Evolutionary conservation across 2,888 invertebrate genomes (phyloP).

Genomic region (Yponomeuta sedellus): DNA sequence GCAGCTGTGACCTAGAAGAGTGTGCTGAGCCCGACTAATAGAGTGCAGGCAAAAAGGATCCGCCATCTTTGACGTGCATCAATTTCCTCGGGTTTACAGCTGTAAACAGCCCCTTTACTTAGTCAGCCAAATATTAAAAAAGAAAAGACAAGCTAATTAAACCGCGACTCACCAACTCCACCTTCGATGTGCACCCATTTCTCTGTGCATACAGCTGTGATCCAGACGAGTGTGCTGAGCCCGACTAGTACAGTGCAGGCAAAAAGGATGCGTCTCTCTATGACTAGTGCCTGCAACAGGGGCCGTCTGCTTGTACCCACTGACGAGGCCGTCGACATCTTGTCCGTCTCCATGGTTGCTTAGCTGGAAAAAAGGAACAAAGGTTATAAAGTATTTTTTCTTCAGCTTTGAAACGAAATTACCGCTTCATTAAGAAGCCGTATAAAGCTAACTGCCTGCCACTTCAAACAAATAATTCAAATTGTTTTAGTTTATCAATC

Average conservation of each 20-base stretch:
- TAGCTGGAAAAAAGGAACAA: slow-evolving; percentile 1
- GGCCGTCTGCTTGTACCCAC: slow-evolving; percentile 78
- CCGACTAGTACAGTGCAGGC: slow-evolving; percentile 82
- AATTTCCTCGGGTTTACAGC: too few relatives aligned
- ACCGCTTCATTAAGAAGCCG: too few relatives aligned
- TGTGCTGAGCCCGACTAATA: slow-evolving; percentile 79
- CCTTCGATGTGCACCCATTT: slow-evolving; percentile 81
- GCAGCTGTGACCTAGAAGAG: slow-evolving; percentile 85
- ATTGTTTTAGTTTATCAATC: too few relatives aligned
- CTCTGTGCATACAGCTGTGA: slow-evolving; percentile 83
- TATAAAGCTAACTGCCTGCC: too few relatives aligned
- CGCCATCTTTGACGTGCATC: slow-evolving; percentile 63
- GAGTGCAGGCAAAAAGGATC: slow-evolving; percentile 82
- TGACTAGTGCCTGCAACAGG: slow-evolving; percentile 77
- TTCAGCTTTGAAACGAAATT: too few relatives aligned
- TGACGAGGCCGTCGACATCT: slow-evolving; percentile 80
- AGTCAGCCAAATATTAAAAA: too few relatives aligned
- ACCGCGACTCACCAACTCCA: slow-evolving; percentile 45
- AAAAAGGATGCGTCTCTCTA: slow-evolving; percentile 83
- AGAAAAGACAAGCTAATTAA: neutral
- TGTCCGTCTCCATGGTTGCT: slow-evolving; percentile 60
- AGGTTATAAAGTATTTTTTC: neutral
- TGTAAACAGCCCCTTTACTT: too few relatives aligned
- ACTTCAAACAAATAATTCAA: too few relatives aligned
- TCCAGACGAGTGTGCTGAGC: slow-evolving; percentile 82